phyloP scores from a whole-genome alignment of 2,797 vertebrate genomes.

The Argyrosomus regius region DNA sequence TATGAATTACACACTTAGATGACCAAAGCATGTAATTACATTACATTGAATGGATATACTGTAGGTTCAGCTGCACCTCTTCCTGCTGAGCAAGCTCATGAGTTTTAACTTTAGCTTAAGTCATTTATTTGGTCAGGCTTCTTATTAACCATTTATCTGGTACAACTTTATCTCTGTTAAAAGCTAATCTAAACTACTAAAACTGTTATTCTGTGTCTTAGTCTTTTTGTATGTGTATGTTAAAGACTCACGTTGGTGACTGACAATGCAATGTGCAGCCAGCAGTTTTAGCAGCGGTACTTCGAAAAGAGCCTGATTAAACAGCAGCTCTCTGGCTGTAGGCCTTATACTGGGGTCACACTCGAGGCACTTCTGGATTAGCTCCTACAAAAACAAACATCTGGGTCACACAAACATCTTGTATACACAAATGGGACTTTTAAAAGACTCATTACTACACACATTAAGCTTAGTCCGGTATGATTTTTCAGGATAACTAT shows the following conservation, averaged over 20 bases:
- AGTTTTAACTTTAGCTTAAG: neutral
- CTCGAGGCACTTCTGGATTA: conserved; percentile 97
- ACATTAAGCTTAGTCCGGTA: neutral
- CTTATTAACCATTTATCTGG: neutral
- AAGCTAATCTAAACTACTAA: neutral
- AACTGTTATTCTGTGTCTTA: neutral
- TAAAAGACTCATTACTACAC: neutral
- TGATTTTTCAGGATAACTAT: neutral
- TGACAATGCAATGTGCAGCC: conserved; percentile 96
- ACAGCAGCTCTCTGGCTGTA: conserved; percentile 95
- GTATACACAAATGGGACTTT: neutral
- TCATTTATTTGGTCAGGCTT: conserved; percentile 3
- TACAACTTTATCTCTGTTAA: neutral
- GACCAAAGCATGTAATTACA: neutral
- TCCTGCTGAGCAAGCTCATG: neutral
- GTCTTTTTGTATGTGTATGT: conserved; percentile 1
- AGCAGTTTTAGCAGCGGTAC: conserved; percentile 95
- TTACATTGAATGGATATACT: neutral
- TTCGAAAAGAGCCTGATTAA: conserved; percentile 96
- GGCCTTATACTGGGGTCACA: conserved; percentile 90
- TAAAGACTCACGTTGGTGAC: conserved; percentile 93
- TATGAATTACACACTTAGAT: neutral
- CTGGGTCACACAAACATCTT: conserved; percentile 20
- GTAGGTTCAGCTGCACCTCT: neutral
- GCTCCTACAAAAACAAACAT: conserved; percentile 86